phyloP scores from a whole-genome alignment of 2,797 vertebrate genomes.

The Gymnocypris eckloni region DNA sequence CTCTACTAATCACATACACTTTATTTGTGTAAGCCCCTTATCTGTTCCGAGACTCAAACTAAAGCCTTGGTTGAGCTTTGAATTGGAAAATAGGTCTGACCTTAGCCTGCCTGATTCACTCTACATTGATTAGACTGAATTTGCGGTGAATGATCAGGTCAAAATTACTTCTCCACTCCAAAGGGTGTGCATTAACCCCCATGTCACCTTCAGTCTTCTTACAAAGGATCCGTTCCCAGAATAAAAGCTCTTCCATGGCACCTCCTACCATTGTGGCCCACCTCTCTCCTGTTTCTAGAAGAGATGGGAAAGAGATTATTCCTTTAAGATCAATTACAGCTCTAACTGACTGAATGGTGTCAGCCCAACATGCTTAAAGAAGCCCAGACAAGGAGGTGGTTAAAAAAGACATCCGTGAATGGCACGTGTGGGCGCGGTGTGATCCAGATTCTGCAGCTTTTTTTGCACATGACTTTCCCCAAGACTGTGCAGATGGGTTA shows the following conservation, averaged over 20 bases:
- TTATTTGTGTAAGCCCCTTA: slow-evolving; percentile 43
- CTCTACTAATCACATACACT: background rate
- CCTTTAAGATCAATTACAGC: slow-evolving; percentile 73
- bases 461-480: slow-evolving; percentile 31
- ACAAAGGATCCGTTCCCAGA: slow-evolving; percentile 71
- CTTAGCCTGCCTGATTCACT: slow-evolving; percentile 64
- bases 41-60: slow-evolving; percentile 22
- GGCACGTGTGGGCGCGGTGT: slow-evolving; percentile 38
- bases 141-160: slow-evolving; percentile 72
- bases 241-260: slow-evolving; percentile 24
- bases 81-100: slow-evolving; percentile 47
- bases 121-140: slow-evolving; percentile 69
- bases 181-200: slow-evolving; percentile 76
- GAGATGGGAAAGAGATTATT: slow-evolving; percentile 70
- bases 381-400: slow-evolving; percentile 47
- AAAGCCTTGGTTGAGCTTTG: slow-evolving; percentile 38
- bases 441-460: slow-evolving; percentile 35
- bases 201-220: slow-evolving; percentile 78
- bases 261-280: slow-evolving; percentile 28
- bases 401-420: slow-evolving; percentile 41
- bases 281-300: slow-evolving; percentile 43
- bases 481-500: slow-evolving; percentile 40
- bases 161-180: slow-evolving; percentile 74
- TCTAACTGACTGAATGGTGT: slow-evolving; percentile 64
- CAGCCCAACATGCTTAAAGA: slow-evolving; percentile 51